Base-by-base conservation (phyloP, 2,797 vertebrate species). In the Enteromius thamalakanensis region DNA sequence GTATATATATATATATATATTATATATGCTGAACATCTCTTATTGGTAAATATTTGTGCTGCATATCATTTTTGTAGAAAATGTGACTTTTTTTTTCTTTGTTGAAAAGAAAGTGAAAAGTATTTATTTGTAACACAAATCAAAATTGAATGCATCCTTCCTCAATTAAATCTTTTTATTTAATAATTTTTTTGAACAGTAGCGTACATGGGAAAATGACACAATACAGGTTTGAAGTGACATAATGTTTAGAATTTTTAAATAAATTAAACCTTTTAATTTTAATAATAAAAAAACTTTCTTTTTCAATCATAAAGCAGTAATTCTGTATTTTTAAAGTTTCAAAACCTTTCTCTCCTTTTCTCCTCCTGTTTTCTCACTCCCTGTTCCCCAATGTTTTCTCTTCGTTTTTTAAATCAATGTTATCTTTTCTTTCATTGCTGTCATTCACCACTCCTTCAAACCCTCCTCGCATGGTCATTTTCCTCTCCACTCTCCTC, bases 401-500 rank as follows among this genome's bases (percentile, higher is more conserved):
- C 49, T 37, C 37, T 84, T 34, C 49, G 29, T 53, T 42, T 71
- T n/a, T 72, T 60, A 29, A 15, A 64, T 32, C 49, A 49, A 26
- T 68, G 40, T 32, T 83, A 21, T 71, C 37, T 68, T 70, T 49
- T 51, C 67, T 71, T 65, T 62, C 40, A 42, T 75, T 42, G 26
- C 62, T 60, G 49, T 77, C 64, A 71, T 68, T 64, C 17, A 32
- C 42, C 65, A 23, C 21, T 71, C 32, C 51, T 74, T 53, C 60
- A 70, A 76, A 70, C 69, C 21, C 49, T 69, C 76, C 79, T 32
- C 55, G 23, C 72, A 82, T 76, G 81, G 81, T 69, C n/a, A 65
- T 81, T 64, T 72, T 78, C 42, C 74, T 64, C 47, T 47, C 70
- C 32, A 65, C 60, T 77, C 15, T 49, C 74, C 65, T 71, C 69